Conservation (phyloP, 1,140 invertebrate genomes). For the Leptoteleia sp. region DNA sequence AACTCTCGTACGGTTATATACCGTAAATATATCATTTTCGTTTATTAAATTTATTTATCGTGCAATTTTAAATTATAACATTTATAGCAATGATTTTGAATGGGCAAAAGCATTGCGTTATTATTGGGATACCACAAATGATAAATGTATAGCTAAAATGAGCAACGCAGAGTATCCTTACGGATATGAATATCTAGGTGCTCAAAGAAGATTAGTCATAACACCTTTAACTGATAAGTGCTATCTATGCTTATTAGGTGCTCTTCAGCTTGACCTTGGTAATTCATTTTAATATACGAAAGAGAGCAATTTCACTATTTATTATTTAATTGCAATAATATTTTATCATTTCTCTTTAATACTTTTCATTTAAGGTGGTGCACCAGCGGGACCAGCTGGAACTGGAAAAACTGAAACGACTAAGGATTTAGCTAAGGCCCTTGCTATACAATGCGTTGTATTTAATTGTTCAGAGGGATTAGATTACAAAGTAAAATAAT, state of each 20-base stretch:
- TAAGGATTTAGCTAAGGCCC: slow-evolving; percentile 93
- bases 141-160: slow-evolving; percentile 89
- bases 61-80: background rate
- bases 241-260: slow-evolving; percentile 93
- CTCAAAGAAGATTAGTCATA: slow-evolving; percentile 89
- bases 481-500: slow-evolving; percentile 86
- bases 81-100: slow-evolving; percentile 85
- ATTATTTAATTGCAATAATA: background rate
- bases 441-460: slow-evolving; percentile 95
- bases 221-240: slow-evolving; percentile 93
- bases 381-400: slow-evolving; percentile 87
- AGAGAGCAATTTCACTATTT: background rate
- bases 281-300: slow-evolving; percentile 5
- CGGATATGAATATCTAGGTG: slow-evolving; percentile 96
- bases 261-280: slow-evolving; percentile 90
- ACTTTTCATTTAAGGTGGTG: slow-evolving; percentile 73
- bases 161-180: slow-evolving; percentile 90
- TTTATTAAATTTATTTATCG: too few species aligned
- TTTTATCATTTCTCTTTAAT: background rate
- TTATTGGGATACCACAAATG: slow-evolving; percentile 91
- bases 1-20: too few species aligned
- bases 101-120: slow-evolving; percentile 96
- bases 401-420: too few species aligned
- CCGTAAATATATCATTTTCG: too few species aligned
- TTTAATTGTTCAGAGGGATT: slow-evolving; percentile 97